Conservation (phyloP, 2,113 vertebrate species). For the Neolamprologus kungweensis region DNA sequence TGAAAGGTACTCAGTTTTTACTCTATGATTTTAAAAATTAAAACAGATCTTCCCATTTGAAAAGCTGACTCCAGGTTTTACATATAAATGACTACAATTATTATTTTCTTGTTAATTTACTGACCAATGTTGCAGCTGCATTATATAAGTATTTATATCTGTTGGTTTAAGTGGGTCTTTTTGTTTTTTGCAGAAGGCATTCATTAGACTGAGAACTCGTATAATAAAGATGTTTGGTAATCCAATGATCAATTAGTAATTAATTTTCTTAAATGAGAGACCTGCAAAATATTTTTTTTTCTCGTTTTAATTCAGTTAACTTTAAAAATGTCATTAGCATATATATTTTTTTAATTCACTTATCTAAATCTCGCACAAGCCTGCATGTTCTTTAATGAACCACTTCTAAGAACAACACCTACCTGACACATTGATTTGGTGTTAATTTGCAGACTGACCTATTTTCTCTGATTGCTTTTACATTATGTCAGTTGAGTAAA, state of each 20-base stretch:
- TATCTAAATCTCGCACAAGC: slow-evolving; percentile 5
- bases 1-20: background rate
- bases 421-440: background rate
- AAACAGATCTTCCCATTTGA: background rate
- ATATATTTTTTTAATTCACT: background rate
- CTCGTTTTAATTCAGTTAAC: background rate
- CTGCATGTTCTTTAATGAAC: background rate
- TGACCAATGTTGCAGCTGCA: background rate
- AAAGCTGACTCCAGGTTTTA: background rate
- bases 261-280: background rate
- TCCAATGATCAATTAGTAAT: background rate
- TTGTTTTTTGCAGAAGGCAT: background rate
- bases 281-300: background rate
- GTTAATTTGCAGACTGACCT: slow-evolving; percentile 42
- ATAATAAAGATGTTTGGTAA: background rate
- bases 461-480: background rate
- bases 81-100: background rate
- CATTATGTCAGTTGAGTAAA: slow-evolving; percentile 46
- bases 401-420: background rate
- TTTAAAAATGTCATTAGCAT: background rate
- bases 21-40: rapidly evolving
- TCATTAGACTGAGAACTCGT: background rate
- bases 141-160: background rate
- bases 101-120: background rate
- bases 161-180: background rate